phyloP scores from a whole-genome alignment of 2,888 invertebrate species.

The Steinernema hermaphroditum region DNA sequence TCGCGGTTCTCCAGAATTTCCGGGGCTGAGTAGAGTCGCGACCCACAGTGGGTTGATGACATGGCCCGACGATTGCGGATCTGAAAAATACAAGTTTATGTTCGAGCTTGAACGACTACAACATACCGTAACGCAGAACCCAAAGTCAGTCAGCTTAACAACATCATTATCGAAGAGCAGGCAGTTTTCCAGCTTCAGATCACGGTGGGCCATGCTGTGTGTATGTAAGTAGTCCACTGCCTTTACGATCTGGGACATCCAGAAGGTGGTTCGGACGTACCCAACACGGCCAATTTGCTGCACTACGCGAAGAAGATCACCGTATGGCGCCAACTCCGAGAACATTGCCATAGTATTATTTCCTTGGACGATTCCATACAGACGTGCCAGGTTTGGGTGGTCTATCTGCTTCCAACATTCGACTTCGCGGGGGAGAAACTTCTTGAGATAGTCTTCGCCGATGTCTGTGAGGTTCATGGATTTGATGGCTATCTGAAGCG shows the following conservation, averaged over 20 bases:
- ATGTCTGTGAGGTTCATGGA: conserved; percentile 49
- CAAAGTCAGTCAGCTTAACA: conserved; percentile 68
- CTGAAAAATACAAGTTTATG: not conserved
- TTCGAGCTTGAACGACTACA: not conserved
- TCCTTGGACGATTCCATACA: conserved; percentile 30
- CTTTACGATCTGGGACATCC: conserved; percentile 67
- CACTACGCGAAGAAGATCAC: conserved; percentile 65
- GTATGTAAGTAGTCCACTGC: conserved; percentile 69
- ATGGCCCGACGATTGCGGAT: not conserved
- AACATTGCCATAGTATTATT: conserved; percentile 67
- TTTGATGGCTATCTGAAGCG: conserved; percentile 56
- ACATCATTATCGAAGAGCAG: conserved; percentile 66
- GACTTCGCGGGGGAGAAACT: conserved; percentile 60
- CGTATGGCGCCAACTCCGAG: conserved; percentile 62
- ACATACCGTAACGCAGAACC: conserved; percentile 66
- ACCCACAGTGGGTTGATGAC: conserved; percentile 69
- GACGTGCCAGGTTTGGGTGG: conserved; percentile 41
- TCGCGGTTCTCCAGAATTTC: conserved; percentile 68
- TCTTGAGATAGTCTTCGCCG: conserved; percentile 50
- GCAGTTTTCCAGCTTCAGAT: conserved; percentile 70
- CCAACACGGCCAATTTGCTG: not conserved
- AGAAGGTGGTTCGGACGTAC: conserved; percentile 68
- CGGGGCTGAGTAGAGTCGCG: conserved; percentile 68
- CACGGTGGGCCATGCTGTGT: conserved; percentile 68
- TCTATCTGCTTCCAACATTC: conserved; percentile 53